phyloP scores from a whole-genome alignment of 2,888 invertebrate species.

The Cryptocheilus praepositus region DNA sequence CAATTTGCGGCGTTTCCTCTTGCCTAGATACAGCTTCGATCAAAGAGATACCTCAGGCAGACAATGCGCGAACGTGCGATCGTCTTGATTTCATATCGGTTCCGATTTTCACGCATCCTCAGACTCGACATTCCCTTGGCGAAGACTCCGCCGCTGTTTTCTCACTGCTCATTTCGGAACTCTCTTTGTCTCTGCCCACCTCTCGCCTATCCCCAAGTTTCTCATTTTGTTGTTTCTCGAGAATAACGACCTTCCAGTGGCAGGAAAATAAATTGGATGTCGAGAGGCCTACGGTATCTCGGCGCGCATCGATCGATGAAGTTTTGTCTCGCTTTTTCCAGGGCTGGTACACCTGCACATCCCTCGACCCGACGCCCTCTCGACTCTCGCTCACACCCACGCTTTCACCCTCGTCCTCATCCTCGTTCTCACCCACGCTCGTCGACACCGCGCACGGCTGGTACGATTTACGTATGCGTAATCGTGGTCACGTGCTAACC shows the following conservation, averaged over 20 bases:
- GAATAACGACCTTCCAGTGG: conserved; percentile 44
- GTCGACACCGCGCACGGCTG: neutral
- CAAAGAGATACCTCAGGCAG: no score
- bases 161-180: neutral
- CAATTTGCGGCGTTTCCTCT: no score
- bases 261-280: conserved; percentile 50
- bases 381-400: neutral
- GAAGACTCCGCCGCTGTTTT: no score
- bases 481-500: conserved; percentile 13
- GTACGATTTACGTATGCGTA: conserved; percentile 7
- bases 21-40: no score
- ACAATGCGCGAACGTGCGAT: no score
- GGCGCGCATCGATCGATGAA: conserved; percentile 44
- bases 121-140: no score
- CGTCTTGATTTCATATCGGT: no score
- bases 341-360: conserved; percentile 16
- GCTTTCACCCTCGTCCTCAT: neutral
- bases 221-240: conserved; percentile 31
- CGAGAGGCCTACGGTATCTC: conserved; percentile 31
- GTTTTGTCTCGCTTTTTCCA: conserved; percentile 36
- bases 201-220: conserved; percentile 1
- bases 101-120: no score
- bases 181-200: neutral
- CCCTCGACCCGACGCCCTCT: conserved; percentile 6
- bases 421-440: neutral